These are phyloP conservation scores for Drosophila formosana DNA, from an alignment of 2,888 invertebrate genomes.

Conservation along the genomic window DNA sequence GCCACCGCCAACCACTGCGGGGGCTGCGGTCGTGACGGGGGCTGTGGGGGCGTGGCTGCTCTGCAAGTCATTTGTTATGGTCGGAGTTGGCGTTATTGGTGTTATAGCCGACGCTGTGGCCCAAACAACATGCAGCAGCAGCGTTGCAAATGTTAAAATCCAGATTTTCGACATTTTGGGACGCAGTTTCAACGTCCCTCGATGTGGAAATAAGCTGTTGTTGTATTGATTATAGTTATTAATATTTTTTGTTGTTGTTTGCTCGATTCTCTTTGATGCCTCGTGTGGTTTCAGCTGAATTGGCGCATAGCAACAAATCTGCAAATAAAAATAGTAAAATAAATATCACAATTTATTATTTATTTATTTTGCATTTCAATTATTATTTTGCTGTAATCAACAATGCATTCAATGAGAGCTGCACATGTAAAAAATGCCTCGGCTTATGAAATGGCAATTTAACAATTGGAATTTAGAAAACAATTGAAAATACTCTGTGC, in stretches of 20 bases:
- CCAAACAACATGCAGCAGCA: constrained; percentile 44
- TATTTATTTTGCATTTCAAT: background rate
- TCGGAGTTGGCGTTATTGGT: constrained; percentile 30
- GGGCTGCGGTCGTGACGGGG: constrained; percentile 29
- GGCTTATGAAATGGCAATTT: background rate
- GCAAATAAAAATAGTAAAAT: constrained; percentile 3
- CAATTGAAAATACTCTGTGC: constrained; percentile 2
- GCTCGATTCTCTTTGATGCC: constrained; percentile 1
- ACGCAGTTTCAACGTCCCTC: constrained; percentile 24
- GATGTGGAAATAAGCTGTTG: constrained; percentile 23
- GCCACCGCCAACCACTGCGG: constrained; percentile 30
- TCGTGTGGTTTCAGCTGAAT: constrained; percentile 25
- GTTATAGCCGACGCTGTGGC: constrained; percentile 36
- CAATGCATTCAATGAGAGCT: background rate
- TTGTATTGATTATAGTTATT: constrained; percentile 15
- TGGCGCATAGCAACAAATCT: constrained; percentile 20
- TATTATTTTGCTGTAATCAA: background rate
- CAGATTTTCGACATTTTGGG: constrained; percentile 74
- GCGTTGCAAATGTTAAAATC: constrained; percentile 76
- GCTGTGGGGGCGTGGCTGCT: constrained; percentile 41
- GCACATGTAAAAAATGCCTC: background rate
- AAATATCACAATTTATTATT: background rate
- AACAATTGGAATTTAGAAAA: background rate
- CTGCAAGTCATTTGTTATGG: constrained; percentile 64
- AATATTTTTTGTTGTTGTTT: constrained; percentile 22